Base-by-base conservation (phyloP, 1,140 invertebrate species). In the Diorhabda sublineata region DNA sequence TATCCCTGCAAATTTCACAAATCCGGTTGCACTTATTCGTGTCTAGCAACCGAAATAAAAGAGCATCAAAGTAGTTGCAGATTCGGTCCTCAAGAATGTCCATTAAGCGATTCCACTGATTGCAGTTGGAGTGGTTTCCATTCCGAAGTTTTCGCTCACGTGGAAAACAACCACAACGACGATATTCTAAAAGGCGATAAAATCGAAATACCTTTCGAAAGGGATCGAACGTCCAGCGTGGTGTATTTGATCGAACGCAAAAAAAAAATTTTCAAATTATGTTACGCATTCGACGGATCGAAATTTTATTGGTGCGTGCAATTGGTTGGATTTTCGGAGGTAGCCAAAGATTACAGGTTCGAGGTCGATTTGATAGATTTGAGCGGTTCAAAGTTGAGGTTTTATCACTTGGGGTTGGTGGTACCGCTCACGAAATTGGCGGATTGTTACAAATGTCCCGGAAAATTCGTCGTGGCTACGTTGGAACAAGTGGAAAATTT, bases 1-100 rank as follows among this genome's bases (percentile, higher is more conserved):
- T 77, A 74, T 67, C 73, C 73, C 7, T 78, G 77, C 45, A 77
- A 69, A 44, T 74, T 69, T 56, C 41, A 45, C 4, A 70, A 69
- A 60, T 8, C 9, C 58, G 74, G 71, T n/a, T 77, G 75, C 59
- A 3, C 45, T n/a, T 71, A 61, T 66, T 11, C 57, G 3, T 52
- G 42, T 1, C 71, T 69, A 8, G 41, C 67, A 3, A 61, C 59
- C 3, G 26, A 69, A 47, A 72, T 75, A 7, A 57, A 69, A 64
- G 44, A 70, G 5, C 75, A 77, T 58, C 69, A 77, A 69, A 62
- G 26, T 7, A 56, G 11, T 5, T 77, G 75, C 60, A 2, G 45
- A 45, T 71, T 59, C 44, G 66, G 69, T 3, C 61, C 71, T 2
- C 69, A 66, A 8, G 43, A 67, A 7, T 77, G 75, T 68, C 69